Percentiles rank a stretch among this genome's conserved stretches.
These are phyloP conservation scores for Heteromormyrus szaboi DNA, from an alignment of 2,797 vertebrate species.

Conservation along the genomic window DNA sequence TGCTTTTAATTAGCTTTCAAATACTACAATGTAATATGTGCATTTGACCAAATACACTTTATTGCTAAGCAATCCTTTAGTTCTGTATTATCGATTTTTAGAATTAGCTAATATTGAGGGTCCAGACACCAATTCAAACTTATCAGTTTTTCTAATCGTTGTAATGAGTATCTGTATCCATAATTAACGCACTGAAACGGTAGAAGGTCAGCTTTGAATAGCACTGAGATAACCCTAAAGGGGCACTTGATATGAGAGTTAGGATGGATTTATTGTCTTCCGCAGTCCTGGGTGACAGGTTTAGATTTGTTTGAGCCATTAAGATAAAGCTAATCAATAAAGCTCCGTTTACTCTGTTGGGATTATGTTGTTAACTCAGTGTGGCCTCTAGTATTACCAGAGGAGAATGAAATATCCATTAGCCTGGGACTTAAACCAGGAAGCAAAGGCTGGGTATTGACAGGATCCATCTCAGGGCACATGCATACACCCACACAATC, in stretches of 20 bases:
- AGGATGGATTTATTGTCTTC: background rate
- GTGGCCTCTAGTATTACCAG: background rate
- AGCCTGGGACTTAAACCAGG: background rate
- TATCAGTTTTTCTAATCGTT: background rate
- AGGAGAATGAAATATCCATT: background rate
- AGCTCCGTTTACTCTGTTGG: background rate
- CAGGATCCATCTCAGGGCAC: background rate
- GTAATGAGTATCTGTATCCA: background rate
- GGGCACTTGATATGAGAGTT: background rate
- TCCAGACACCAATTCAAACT: background rate
- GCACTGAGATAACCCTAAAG: background rate
- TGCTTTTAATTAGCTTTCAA: background rate
- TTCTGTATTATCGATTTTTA: background rate
- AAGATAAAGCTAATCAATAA: background rate
- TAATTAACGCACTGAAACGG: background rate
- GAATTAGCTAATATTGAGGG: background rate
- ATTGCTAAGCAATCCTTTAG: background rate
- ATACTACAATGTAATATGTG: background rate
- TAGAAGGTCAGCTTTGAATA: background rate
- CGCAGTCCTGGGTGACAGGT: background rate
- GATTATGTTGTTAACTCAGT: background rate
- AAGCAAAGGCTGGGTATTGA: background rate
- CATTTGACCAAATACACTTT: background rate
- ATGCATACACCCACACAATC: background rate
- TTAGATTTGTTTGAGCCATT: background rate